Conservation (phyloP, 2,888 invertebrate species). For the Drosophila villosipedis region DNA sequence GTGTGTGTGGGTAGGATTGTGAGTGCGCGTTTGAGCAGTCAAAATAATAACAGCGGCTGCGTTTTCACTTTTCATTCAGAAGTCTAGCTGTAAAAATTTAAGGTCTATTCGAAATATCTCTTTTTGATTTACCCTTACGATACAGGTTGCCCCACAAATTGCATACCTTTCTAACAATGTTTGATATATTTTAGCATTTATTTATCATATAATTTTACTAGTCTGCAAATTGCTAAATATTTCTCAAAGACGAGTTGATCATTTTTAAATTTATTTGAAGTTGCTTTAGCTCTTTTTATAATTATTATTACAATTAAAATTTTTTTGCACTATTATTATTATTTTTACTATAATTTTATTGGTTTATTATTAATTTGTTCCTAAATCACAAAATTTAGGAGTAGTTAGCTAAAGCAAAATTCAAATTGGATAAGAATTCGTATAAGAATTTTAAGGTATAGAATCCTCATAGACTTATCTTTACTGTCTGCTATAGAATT, state of each 20-base stretch:
- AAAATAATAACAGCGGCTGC: conserved; percentile 67
- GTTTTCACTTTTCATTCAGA: conserved; percentile 72
- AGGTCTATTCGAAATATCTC: conserved; percentile 4
- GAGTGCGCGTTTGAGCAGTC: conserved; percentile 52
- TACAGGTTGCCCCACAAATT: background rate
- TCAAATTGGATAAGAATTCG: background rate
- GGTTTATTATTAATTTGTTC: background rate
- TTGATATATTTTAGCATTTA: background rate
- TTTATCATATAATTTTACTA: background rate
- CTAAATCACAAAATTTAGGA: background rate
- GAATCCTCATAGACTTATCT: background rate
- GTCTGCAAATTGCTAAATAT: background rate
- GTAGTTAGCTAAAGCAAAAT: background rate
- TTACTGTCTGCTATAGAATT: background rate
- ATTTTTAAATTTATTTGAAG: background rate
- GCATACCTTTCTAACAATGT: background rate
- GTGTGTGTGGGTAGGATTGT: conserved; percentile 10
- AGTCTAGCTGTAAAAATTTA: conserved; percentile 12
- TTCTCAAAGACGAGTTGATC: background rate
- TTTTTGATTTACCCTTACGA: background rate
- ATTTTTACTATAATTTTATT: background rate
- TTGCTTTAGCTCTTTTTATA: background rate
- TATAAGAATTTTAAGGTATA: background rate
- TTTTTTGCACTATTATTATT: background rate
- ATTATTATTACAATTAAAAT: background rate